phyloP scores from a whole-genome alignment of 2,888 invertebrate genomes.

The Andrena praecox region DNA sequence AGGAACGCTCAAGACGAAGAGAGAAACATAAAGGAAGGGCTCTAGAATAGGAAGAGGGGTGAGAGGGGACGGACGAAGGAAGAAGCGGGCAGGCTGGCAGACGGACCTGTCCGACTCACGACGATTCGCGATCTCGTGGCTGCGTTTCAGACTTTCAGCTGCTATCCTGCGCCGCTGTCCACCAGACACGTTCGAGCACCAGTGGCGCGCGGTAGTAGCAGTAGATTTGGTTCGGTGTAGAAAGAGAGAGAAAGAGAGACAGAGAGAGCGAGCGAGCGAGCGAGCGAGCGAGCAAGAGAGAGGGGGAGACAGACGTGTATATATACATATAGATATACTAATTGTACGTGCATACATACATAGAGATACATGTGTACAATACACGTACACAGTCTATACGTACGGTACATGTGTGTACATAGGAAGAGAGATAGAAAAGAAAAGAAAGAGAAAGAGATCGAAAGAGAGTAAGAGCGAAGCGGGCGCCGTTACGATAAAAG shows the following conservation, averaged over 20 bases:
- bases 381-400: constrained; percentile 14
- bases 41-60: constrained; percentile 21
- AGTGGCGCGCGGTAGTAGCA: constrained; percentile 58
- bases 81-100: constrained; percentile 47
- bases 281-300: not conserved
- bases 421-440: constrained; percentile 57
- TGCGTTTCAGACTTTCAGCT: constrained; percentile 72
- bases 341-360: constrained; percentile 7
- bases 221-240: constrained; percentile 61
- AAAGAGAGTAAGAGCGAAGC: constrained; percentile 66
- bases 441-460: constrained; percentile 56
- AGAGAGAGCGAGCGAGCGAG: not conserved
- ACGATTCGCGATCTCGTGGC: constrained; percentile 63
- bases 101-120: constrained; percentile 65
- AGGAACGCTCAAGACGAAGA: constrained; percentile 12
- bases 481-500: constrained; percentile 75
- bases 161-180: constrained; percentile 56
- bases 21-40: constrained; percentile 33
- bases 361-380: constrained; percentile 16
- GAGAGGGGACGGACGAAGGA: constrained; percentile 36
- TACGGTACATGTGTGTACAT: constrained; percentile 26
- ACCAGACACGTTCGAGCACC: constrained; percentile 52
- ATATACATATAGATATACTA: constrained; percentile 13
- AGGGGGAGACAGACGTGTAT: constrained; percentile 24
- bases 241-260: constrained; percentile 44